phyloP scores from a whole-genome alignment of 2,113 vertebrate genomes.

The Stegostoma tigrinum region DNA sequence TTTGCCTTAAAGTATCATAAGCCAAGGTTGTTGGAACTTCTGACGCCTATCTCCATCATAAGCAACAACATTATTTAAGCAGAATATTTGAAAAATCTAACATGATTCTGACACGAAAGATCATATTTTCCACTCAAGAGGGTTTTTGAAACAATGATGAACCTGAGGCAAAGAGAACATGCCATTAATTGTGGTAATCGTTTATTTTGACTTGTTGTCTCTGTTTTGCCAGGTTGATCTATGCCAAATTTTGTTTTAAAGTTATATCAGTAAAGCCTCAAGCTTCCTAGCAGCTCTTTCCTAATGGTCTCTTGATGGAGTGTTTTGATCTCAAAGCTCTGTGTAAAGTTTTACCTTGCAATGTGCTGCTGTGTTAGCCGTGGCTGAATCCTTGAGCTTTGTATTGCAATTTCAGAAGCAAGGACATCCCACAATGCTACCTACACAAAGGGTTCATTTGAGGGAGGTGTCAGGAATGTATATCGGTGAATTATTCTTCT shows the following conservation, averaged over 20 bases:
- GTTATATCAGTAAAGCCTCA: conserved; percentile 57
- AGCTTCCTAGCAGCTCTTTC: conserved; percentile 51
- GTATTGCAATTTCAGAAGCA: conserved; percentile 40
- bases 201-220: conserved; percentile 67
- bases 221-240: conserved; percentile 65
- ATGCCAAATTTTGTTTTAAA: conserved; percentile 57
- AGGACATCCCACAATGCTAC: conserved; percentile 42
- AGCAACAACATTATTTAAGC: background rate
- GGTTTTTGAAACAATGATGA: conserved; percentile 51
- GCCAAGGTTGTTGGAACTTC: background rate
- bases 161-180: conserved; percentile 48
- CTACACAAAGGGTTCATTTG: conserved; percentile 38
- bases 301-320: conserved; percentile 69
- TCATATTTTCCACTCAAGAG: conserved; percentile 58
- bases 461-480: conserved; percentile 1
- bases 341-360: conserved; percentile 46
- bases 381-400: conserved; percentile 45
- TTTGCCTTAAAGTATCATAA: background rate
- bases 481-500: background rate
- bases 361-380: conserved; percentile 43
- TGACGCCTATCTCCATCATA: background rate
- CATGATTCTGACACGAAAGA: conserved; percentile 32
- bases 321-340: conserved; percentile 53
- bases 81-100: conserved; percentile 6
- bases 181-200: conserved; percentile 68